phyloP scores from a whole-genome alignment of 1,140 invertebrate species.

The Platyscapa corneri region DNA sequence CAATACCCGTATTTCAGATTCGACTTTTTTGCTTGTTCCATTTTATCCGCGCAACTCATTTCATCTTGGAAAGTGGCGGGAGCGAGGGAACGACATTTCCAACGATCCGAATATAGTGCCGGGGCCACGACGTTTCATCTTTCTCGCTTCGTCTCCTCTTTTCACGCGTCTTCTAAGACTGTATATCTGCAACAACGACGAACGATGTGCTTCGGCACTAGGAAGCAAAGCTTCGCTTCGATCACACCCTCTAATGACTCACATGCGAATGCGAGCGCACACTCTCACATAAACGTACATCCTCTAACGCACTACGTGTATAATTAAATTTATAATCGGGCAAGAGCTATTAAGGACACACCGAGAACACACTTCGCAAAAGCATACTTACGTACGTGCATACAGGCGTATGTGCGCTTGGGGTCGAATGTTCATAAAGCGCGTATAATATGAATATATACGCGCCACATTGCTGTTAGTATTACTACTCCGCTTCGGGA shows the following conservation, averaged over 20 bases:
- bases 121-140: background rate
- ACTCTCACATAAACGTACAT: too few relatives aligned
- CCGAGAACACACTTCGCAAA: slow-evolving; percentile 12
- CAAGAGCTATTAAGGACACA: slow-evolving; percentile 46
- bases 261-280: background rate
- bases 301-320: background rate
- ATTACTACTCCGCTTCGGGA: background rate
- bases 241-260: background rate
- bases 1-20: too few relatives aligned
- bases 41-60: slow-evolving; percentile 12
- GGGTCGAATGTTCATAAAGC: background rate
- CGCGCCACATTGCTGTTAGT: background rate
- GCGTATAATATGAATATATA: slow-evolving; percentile 12
- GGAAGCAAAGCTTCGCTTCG: slow-evolving; percentile 36
- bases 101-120: slow-evolving; percentile 42
- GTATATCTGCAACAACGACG: background rate
- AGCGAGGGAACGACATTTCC: slow-evolving; percentile 17
- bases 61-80: background rate
- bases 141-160: background rate
- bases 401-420: too few relatives aligned
- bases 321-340: slow-evolving; percentile 51
- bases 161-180: background rate
- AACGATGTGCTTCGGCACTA: background rate
- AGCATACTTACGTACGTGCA: background rate
- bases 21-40: background rate